Percentiles rank a stretch among this genome's conserved stretches.
phyloP scores from a whole-genome alignment of 1,140 invertebrate species.

The Gryllus bimaculatus region DNA sequence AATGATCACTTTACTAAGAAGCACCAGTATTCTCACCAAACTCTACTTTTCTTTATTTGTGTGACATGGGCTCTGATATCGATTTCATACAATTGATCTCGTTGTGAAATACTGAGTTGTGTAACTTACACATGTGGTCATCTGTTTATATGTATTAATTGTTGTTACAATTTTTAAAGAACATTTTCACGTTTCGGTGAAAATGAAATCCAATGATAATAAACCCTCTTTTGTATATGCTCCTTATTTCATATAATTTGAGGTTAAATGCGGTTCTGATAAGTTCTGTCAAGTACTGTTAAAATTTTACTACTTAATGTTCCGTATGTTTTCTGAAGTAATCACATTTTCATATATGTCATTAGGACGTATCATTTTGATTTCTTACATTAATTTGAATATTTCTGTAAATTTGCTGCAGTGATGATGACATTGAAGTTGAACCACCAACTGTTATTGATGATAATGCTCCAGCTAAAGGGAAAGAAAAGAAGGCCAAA shows the following conservation, averaged over 20 bases:
- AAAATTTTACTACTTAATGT: no score
- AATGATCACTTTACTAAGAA: constrained; percentile 12
- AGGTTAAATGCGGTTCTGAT: no score
- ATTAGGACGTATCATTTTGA: no score
- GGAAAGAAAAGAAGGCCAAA: constrained; percentile 22
- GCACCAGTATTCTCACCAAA: no score
- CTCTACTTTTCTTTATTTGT: no score
- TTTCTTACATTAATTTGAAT: no score
- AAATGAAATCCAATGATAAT: no score
- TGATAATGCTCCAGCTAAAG: constrained; percentile 17
- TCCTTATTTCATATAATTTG: no score
- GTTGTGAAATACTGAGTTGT: background rate
- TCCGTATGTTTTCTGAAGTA: no score
- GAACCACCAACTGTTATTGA: constrained; percentile 11
- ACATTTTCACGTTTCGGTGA: background rate
- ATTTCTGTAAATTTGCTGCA: constrained; percentile 27
- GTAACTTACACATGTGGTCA: background rate
- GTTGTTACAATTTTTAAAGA: constrained; percentile 20
- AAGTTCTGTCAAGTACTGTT: no score
- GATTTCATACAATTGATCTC: constrained; percentile 16
- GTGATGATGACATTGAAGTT: constrained; percentile 31
- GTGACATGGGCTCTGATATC: constrained; percentile 19
- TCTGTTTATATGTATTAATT: background rate
- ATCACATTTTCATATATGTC: no score
- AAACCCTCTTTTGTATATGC: no score